Conservation (phyloP, 1,140 invertebrate species). For the Ostrea denselamellosa region DNA sequence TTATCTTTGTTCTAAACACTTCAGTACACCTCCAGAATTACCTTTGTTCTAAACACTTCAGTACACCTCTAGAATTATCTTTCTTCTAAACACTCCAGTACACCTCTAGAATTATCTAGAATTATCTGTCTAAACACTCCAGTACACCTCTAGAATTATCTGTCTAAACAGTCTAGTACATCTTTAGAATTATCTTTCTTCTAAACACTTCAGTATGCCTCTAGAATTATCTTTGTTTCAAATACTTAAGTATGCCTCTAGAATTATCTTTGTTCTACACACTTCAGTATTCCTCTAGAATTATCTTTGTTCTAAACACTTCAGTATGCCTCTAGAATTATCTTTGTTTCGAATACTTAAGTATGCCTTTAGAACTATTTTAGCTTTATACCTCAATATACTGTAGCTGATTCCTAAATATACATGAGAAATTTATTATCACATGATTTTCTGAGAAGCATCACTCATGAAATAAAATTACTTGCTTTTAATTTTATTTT, state of each 20-base stretch:
- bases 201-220: not conserved
- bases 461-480: no score
- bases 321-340: no score
- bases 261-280: not conserved
- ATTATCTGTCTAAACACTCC: not conserved
- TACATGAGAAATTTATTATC: no score
- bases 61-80: not conserved
- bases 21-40: not conserved
- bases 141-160: not conserved
- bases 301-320: no score
- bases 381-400: no score
- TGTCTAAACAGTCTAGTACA: not conserved
- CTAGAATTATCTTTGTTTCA: not conserved
- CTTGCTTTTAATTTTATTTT: no score
- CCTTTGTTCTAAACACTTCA: not conserved
- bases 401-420: no score
- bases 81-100: not conserved
- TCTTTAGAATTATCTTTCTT: not conserved
- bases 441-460: no score
- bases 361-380: no score
- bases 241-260: not conserved
- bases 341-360: no score
- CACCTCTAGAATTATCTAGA: not conserved
- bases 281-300: not conserved
- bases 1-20: not conserved